These are phyloP conservation scores for Hucho hucho DNA, from an alignment of 2,113 vertebrate genomes.

Conservation along the genomic window DNA sequence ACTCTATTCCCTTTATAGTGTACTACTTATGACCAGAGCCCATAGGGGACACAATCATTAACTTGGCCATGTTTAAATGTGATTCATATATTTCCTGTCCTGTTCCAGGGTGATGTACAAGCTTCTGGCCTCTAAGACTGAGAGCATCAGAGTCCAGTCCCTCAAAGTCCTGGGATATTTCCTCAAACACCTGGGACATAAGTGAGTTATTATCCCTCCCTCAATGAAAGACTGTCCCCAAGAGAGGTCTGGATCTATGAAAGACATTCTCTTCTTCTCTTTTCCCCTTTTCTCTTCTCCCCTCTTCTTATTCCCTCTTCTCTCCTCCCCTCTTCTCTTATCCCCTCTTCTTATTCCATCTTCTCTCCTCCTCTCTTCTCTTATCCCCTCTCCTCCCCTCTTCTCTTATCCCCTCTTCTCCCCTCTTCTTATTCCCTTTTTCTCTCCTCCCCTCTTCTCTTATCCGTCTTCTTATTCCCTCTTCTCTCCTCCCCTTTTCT, in stretches of 20 bases:
- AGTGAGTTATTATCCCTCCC: slow-evolving; percentile 78
- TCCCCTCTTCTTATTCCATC: background rate
- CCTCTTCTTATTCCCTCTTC: background rate
- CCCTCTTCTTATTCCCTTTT: slow-evolving; percentile 34
- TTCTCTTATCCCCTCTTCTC: slow-evolving; percentile 17
- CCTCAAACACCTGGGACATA: slow-evolving; percentile 97
- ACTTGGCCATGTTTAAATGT: background rate
- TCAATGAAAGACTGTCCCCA: background rate
- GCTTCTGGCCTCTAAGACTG: slow-evolving; percentile 96
- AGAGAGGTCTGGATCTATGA: background rate
- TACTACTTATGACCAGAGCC: background rate
- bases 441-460: background rate
- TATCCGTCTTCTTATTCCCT: background rate
- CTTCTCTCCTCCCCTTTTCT: background rate
- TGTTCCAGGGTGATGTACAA: slow-evolving; percentile 93
- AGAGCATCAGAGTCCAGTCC: slow-evolving; percentile 97
- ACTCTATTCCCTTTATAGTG: too few relatives aligned
- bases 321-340: background rate
- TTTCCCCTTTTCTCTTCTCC: background rate
- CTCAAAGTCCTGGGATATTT: slow-evolving; percentile 98
- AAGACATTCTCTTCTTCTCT: background rate
- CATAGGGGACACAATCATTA: too few relatives aligned
- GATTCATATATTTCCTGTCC: background rate
- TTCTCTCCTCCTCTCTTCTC: slow-evolving; percentile 4
- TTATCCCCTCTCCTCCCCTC: slow-evolving; percentile 17